Evolutionary conservation across 2,113 vertebrate species (phyloP).

Genomic region (Elephas maximus): DNA sequence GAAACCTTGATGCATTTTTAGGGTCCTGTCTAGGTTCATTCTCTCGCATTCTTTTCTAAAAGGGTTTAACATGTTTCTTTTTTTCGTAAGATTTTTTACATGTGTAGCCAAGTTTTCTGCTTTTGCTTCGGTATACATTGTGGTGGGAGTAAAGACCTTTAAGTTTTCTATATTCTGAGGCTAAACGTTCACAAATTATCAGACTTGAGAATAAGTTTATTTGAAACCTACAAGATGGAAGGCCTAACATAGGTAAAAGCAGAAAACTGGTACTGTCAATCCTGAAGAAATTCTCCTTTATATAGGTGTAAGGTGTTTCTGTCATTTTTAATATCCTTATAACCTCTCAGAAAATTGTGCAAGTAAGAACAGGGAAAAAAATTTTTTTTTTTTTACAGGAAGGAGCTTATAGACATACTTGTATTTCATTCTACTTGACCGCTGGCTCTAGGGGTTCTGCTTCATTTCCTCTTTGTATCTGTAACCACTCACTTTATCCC

Average conservation of each 20-base stretch:
- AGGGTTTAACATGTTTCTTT: neutral
- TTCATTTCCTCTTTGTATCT: slow-evolving; percentile 26
- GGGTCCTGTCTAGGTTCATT: neutral
- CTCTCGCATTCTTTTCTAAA: neutral
- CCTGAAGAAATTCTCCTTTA: neutral
- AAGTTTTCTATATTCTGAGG: neutral
- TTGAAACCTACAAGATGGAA: slow-evolving; percentile 36
- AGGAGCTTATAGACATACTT: neutral
- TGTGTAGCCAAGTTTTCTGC: slow-evolving; percentile 15
- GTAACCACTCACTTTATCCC: neutral
- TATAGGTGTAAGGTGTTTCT: neutral
- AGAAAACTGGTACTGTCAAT: neutral
- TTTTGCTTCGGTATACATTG: slow-evolving; percentile 9
- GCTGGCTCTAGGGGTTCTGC: neutral
- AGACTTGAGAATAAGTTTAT: neutral
- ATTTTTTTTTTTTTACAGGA: neutral
- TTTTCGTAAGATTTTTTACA: neutral
- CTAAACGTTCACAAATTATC: neutral
- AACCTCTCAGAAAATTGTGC: neutral
- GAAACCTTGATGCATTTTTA: slow-evolving; percentile 11
- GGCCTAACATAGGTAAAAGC: neutral
- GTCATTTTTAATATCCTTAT: neutral
- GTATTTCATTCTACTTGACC: neutral
- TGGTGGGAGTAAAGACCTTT: slow-evolving; percentile 9
- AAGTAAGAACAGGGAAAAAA: neutral